These are phyloP conservation scores for Lutraria lutraria DNA, from an alignment of 2,888 invertebrate genomes.

Conservation along the genomic window DNA sequence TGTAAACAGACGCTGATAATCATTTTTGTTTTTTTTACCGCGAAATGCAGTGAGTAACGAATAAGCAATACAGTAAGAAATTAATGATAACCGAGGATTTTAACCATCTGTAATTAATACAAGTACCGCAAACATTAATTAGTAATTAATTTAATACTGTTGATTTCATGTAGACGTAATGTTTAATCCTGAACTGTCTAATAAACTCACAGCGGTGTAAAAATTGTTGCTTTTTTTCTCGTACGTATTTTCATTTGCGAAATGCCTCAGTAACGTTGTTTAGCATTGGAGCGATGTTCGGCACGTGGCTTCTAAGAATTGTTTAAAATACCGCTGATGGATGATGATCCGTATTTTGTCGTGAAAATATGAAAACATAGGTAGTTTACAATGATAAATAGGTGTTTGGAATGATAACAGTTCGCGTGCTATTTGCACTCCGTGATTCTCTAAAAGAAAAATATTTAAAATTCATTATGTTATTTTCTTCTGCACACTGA, in stretches of 20 bases:
- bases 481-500: background rate
- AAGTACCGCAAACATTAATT: background rate
- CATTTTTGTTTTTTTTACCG: background rate
- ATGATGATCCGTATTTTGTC: constrained; percentile 53
- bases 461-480: background rate
- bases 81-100: background rate
- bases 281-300: constrained; percentile 35
- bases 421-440: background rate
- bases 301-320: constrained; percentile 43
- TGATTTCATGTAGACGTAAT: background rate
- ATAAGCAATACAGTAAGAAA: background rate
- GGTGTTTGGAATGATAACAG: constrained; percentile 59
- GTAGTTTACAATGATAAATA: constrained; percentile 50
- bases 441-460: background rate
- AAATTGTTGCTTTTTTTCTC: constrained; percentile 20
- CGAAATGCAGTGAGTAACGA: background rate
- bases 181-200: background rate
- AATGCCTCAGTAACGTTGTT: constrained; percentile 59
- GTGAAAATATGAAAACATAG: constrained; percentile 63
- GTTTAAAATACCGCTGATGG: constrained; percentile 64
- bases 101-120: background rate
- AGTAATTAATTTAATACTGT: background rate
- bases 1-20: background rate
- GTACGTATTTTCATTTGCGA: constrained; percentile 57
- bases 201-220: background rate